Conservation (phyloP, 2,113 vertebrate genomes). For the Ranitomeya variabilis region DNA sequence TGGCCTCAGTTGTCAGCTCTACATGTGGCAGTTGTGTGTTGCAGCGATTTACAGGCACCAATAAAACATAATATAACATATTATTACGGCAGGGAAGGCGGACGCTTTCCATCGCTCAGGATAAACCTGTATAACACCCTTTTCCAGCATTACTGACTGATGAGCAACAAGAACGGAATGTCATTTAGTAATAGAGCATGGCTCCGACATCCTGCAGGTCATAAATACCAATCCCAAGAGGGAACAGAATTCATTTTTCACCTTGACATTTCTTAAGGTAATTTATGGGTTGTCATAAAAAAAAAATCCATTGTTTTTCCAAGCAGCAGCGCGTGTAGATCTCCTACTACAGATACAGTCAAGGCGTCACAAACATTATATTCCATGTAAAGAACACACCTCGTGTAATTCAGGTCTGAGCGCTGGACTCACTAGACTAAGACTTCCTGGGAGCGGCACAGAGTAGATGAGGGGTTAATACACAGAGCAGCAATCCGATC, state of each 20-base stretch:
- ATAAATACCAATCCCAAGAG: neutral
- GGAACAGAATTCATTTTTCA: neutral
- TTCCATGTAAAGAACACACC: neutral
- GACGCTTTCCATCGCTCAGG: neutral
- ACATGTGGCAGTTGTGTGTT: neutral
- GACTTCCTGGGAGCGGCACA: too few species aligned
- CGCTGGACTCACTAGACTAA: too few species aligned
- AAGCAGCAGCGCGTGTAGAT: too few species aligned
- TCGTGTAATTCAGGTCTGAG: too few species aligned
- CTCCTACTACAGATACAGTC: neutral
- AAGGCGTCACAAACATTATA: neutral
- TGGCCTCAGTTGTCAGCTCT: neutral
- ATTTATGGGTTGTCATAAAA: neutral
- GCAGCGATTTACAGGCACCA: neutral
- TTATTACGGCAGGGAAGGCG: neutral
- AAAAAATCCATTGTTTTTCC: neutral
- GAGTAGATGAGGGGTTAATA: too few species aligned
- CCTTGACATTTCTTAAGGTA: neutral
- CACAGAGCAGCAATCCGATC: too few species aligned
- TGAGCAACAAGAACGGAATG: neutral
- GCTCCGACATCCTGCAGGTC: neutral
- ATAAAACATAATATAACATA: neutral
- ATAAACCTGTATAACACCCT: conserved; percentile 1
- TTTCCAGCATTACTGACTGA: neutral
- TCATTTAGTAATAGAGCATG: neutral